A percentile compares a stretch with the other conserved stretches of the same genome.
phyloP scores from a whole-genome alignment of 2,797 vertebrate species.

The Chromis chromis region DNA sequence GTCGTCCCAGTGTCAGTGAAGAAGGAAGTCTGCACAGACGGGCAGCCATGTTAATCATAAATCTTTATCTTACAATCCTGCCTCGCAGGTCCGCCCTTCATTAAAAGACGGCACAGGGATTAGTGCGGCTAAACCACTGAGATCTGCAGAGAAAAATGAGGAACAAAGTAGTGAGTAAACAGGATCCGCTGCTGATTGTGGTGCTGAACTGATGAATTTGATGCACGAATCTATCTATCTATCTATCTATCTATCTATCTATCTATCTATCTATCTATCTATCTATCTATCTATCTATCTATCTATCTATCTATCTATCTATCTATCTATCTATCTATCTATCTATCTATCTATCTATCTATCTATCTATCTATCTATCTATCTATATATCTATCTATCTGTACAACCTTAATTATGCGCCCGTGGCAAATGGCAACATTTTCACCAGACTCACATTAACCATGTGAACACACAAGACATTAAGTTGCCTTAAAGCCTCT shows the following conservation, averaged over 20 bases:
- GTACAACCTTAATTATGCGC: no score
- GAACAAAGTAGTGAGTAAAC: constrained; percentile 47
- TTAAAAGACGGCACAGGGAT: constrained; percentile 80
- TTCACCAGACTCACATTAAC: not conserved
- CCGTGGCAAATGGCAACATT: not conserved
- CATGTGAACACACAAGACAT: not conserved
- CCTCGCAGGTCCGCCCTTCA: constrained; percentile 75
- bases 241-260: constrained; percentile 4
- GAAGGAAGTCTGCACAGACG: constrained; percentile 69
- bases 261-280: not conserved
- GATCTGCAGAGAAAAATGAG: constrained; percentile 63
- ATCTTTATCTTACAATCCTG: constrained; percentile 84
- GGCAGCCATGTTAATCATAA: constrained; percentile 84
- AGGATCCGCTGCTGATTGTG: constrained; percentile 18
- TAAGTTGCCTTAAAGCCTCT: not conserved
- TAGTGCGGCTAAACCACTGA: constrained; percentile 73
- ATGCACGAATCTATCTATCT: not conserved
- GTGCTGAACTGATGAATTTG: not conserved
- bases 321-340: no score
- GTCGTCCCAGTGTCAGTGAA: constrained; percentile 61
- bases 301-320: no score
- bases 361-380: no score
- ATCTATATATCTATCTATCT: no score
- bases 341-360: no score
- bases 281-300: no score